Base-by-base conservation (phyloP, 1,140 invertebrate genomes). In the Rhizoglyphus robini region DNA sequence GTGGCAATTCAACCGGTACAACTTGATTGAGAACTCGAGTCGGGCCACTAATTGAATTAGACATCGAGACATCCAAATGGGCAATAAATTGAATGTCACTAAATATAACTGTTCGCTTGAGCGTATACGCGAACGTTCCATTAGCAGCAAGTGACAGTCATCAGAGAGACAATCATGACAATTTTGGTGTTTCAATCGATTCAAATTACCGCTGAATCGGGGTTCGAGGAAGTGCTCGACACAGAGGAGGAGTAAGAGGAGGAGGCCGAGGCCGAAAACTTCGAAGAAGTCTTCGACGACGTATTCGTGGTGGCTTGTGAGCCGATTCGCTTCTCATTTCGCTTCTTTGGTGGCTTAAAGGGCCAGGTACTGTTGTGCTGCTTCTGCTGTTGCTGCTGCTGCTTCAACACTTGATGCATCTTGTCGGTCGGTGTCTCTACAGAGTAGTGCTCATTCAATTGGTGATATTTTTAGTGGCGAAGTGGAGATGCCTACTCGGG, bases 361-460 rank as follows among this genome's bases (percentile, higher is more conserved):
- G 58, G 58, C 58, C 58, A 60, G 1, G 58, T 60, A n/a, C 15
- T n/a, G 13, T 18, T 29, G 13, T 60, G 58, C 25, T 58, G 54
- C 25, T 58, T 58, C n/a, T 15, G 41, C 41, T 41, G 8, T 11
- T 18, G 36, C 18, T 46, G 41, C 8, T 46, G 41, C 23, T 2
- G 41, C 41, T n/a, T 46, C 8, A 46, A 23, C 23, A 20, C 31
- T n/a, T 2, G 2, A n/a, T n/a, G 29, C n/a, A 30, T 29, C n/a
- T 58, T 58, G n/a, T 58, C 54, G 31, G 29, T 54, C n/a, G 8
- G 23, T 46, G 41, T 46, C 18, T 11, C 18, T 18, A 41, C 8
- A 41, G 36, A 41, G 18, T 41, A 41, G 8, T 41, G 8, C n/a
- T n/a, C n/a, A n/a, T n/a, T n/a, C n/a, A n/a, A n/a, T n/a, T n/a